These are phyloP conservation scores for Poliocrania exsul DNA, from an alignment of 2,797 vertebrate species.

Conservation along the genomic window DNA sequence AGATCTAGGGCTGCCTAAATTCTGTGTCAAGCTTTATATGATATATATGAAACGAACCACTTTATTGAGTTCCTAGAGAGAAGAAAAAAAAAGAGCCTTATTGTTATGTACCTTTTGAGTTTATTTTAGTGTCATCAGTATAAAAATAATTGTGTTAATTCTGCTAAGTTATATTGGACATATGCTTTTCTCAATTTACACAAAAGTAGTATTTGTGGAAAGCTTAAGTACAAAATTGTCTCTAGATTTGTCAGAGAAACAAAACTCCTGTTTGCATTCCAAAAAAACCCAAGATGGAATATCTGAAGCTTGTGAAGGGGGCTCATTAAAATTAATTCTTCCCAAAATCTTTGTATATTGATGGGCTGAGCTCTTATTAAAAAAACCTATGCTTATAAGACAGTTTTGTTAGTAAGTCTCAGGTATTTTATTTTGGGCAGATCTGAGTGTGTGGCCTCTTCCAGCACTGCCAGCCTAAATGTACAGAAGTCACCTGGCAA, in stretches of 20 bases:
- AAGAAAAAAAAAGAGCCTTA: background rate
- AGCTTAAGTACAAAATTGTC: background rate
- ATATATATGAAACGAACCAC: background rate
- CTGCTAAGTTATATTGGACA: conserved; percentile 31
- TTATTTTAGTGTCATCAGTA: conserved; percentile 42
- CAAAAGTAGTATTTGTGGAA: conserved; percentile 50
- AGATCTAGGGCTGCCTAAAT: background rate
- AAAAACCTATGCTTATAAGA: background rate
- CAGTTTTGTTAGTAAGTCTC: background rate
- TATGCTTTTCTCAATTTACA: conserved; percentile 18
- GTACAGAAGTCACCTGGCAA: background rate
- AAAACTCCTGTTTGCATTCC: background rate
- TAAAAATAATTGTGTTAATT: conserved; percentile 31
- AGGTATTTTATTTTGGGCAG: accelerated
- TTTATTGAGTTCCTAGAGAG: background rate
- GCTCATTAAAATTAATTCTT: background rate
- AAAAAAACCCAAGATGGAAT: background rate
- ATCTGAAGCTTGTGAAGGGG: background rate
- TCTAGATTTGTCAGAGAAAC: background rate
- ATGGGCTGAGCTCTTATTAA: background rate
- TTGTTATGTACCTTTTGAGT: conserved; percentile 39
- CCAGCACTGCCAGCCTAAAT: background rate
- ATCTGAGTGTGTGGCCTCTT: background rate
- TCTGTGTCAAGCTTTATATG: background rate
- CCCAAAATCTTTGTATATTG: background rate